Base-by-base conservation (phyloP, 2,113 vertebrate genomes). In the Narcine bancroftii region DNA sequence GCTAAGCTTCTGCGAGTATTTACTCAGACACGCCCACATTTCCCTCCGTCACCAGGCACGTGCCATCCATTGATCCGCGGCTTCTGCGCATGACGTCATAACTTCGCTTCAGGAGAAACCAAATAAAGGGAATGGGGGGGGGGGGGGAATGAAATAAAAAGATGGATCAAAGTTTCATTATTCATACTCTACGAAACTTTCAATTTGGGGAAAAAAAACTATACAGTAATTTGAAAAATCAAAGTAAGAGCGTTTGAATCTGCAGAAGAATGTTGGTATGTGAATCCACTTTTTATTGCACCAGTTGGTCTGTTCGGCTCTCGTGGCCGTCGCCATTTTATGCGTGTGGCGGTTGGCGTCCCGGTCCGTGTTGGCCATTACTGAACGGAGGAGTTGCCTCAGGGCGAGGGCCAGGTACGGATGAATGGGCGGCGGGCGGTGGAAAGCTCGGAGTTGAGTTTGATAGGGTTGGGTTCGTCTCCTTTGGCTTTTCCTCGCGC, bases 301-400 rank as follows among this genome's bases (percentile, higher is more conserved):
- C 3, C n/a, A 87, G 50, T n/a, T 19, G 53, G 60, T 5, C 36
- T 33, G 26, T 2, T 33, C 2, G 11, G 26, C 11, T 15, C 11
- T n/a, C 77, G 24, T 33, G 81, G 6, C 81, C 13, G 81, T 13
- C 81, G 81, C 81, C 81, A 87, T 87, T 87, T 87, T 87, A 53
- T 36, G 11, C 66, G 65, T 53, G 29, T 85, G 33, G 11, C 24
- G 77, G 77, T 21, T 50, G 9, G 39, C 15, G 53, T 29, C 11
- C 60, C 50, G 47, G 81, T 19, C 19, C 63, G 15, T 2, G 65
- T 66, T 1, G 0, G 65, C 65, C 19, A 19, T 0, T 2, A 13
- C 56, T 60, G 6, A 60, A 60, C 56, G 56, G 13, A 5, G 13
- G 56, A 13, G 65, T 21, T 66, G 65, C 15, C 6, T n/a, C n/a